These are phyloP conservation scores for Garrulus glandarius DNA, from an alignment of 2,797 vertebrate species.

Conservation along the genomic window DNA sequence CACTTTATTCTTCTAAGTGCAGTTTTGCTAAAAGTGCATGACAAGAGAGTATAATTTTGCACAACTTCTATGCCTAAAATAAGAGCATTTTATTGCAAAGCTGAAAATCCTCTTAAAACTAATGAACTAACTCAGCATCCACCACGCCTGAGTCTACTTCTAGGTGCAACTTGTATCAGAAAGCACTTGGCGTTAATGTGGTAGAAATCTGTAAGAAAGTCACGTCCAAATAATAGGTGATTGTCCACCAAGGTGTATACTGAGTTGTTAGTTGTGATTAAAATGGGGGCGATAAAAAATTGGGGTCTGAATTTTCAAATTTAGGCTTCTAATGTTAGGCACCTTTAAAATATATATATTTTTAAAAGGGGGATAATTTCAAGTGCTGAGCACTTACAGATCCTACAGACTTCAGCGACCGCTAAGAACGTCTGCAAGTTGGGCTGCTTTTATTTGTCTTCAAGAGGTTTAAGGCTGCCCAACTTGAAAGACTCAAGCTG, in stretches of 20 bases:
- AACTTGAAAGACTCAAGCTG: background rate
- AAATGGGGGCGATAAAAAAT: constrained; percentile 16
- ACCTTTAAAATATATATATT: constrained; percentile 28
- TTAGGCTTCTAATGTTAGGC: background rate
- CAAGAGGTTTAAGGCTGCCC: background rate
- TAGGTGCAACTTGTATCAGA: background rate
- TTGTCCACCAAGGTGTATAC: background rate
- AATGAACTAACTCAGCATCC: constrained; percentile 23
- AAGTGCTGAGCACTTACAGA: constrained; percentile 4
- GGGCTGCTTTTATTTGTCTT: background rate
- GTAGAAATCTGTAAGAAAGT: background rate
- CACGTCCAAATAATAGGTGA: background rate
- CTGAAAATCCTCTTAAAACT: constrained; percentile 25
- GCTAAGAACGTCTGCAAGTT: background rate
- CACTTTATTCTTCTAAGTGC: constrained; percentile 63
- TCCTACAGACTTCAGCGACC: background rate
- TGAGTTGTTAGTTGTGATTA: constrained; percentile 1
- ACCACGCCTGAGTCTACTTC: background rate
- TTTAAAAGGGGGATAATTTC: constrained; percentile 32
- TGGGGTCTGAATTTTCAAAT: constrained; percentile 27
- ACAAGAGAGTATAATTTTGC: constrained; percentile 58
- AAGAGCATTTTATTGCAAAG: constrained; percentile 27
- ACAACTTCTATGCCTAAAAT: constrained; percentile 60
- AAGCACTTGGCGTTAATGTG: background rate
- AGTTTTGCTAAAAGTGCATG: constrained; percentile 54